Evolutionary conservation across 2,113 vertebrate genomes (phyloP), one percentile per base, ranked within the genome.

Genomic region (Mormoops blainvillei): DNA sequence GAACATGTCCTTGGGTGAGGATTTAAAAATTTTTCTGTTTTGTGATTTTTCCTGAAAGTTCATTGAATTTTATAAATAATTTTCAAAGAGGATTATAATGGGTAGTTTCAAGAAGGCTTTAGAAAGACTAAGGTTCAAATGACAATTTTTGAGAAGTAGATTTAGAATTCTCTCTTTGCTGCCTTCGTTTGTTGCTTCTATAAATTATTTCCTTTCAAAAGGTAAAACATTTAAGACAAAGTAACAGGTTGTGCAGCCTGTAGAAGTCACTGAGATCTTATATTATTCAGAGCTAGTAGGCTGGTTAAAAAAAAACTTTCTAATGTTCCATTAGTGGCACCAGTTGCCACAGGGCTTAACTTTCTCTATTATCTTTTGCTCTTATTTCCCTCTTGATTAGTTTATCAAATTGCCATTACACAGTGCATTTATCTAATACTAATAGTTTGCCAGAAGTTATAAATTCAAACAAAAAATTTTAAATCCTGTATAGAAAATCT

Each of bases 191-290:
- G 28, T 48, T 45, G n/a, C 54, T 50, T 48, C 43, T 87, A 4
- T 96, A 83, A 89, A 78, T 93, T 78, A 87, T 95, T 90, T 91
- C 63, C n/a, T 89, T 78, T 16, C 20, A 52, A 45, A n/a, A 89
- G 54, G 63, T 84, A 96, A 94, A 87, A 89, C 52, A 94, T 76
- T 94, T 84, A 92, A 95, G 70, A 86, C 65, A n/a, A 94, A 95
- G 70, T 36, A 94, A 80, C 67, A 92, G 43, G 33, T 89, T 89
- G 52, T 85, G 63, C 52, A 87, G 45, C n/a, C 7, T 0, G 36
- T 4, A 2, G 31, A 71, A 85, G 86, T 94, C 82, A 97, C 0
- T 74, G 36, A 31, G 54, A 88, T 85, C 45, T 96, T 88, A 93
- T 96, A 84, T 73, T 86, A 93, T 54, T 91, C 71, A 94, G 86